Percentiles rank a stretch among this genome's conserved stretches.
Evolutionary conservation across 2,113 vertebrate genomes (phyloP).

Genomic region (Lepus europaeus): DNA sequence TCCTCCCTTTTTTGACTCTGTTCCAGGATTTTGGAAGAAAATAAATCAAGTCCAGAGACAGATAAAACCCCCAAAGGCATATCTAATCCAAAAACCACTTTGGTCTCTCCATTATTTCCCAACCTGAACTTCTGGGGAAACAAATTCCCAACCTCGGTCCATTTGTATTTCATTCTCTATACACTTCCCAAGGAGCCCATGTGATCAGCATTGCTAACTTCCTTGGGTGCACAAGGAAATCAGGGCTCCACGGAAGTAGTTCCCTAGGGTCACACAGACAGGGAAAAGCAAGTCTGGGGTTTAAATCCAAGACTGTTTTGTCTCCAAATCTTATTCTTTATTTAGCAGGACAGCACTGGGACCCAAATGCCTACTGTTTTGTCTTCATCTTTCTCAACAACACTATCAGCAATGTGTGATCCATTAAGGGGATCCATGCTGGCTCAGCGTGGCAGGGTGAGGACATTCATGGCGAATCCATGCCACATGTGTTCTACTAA

Average conservation of each 20-base stretch:
- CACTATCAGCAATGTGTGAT: too few relatives aligned
- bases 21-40: neutral
- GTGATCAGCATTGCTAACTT: neutral
- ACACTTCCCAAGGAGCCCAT: neutral
- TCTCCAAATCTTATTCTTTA: neutral
- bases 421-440: neutral
- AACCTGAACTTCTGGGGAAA: neutral
- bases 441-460: neutral
- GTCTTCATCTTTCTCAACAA: neutral
- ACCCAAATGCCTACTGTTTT: too few relatives aligned
- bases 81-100: conserved; percentile 33
- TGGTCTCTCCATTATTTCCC: conserved; percentile 10
- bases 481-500: neutral
- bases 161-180: conserved; percentile 7
- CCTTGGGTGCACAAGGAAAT: neutral
- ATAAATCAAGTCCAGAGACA: conserved; percentile 10
- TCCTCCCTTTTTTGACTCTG: neutral
- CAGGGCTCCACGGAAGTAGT: neutral
- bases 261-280: neutral
- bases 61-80: conserved; percentile 38
- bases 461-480: neutral
- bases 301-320: neutral
- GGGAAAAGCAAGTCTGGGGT: neutral
- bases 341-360: neutral
- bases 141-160: neutral